These are phyloP conservation scores for Tarsius wallacei DNA, from an alignment of 2,797 vertebrate genomes.

Conservation along the genomic window DNA sequence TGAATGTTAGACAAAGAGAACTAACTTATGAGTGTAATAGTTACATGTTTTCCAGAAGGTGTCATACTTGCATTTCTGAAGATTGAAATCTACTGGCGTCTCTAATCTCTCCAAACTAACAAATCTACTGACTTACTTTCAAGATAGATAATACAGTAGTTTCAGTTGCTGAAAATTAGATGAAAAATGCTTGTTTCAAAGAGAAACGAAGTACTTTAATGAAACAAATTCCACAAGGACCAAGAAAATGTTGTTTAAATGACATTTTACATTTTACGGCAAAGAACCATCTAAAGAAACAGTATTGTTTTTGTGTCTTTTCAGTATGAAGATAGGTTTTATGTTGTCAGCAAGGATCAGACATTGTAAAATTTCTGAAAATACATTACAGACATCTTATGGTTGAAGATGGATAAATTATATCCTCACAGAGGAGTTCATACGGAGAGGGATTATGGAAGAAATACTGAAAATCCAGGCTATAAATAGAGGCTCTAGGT, in stretches of 20 bases:
- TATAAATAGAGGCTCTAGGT: neutral
- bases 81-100: neutral
- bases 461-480: conserved; percentile 30
- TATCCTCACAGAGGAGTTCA: neutral
- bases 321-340: conserved; percentile 43
- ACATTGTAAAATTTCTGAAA: conserved; percentile 55
- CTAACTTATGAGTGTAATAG: neutral
- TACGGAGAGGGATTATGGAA: conserved; percentile 2
- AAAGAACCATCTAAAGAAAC: conserved; percentile 47
- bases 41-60: conserved; percentile 79
- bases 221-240: conserved; percentile 13
- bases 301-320: neutral
- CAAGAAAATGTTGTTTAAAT: conserved; percentile 32
- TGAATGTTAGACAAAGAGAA: neutral
- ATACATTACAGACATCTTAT: neutral
- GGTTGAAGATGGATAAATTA: neutral
- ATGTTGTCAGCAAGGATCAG: conserved; percentile 44
- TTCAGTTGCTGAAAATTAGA: neutral
- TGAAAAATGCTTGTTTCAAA: conserved; percentile 32
- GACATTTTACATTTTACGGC: neutral
- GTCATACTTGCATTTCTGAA: conserved; percentile 84
- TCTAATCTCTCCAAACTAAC: neutral
- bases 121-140: neutral
- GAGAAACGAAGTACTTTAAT: conserved; percentile 24
- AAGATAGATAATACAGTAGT: neutral